phyloP scores from a whole-genome alignment of 2,888 invertebrate genomes.

The Marasmarcha lunaedactyla region DNA sequence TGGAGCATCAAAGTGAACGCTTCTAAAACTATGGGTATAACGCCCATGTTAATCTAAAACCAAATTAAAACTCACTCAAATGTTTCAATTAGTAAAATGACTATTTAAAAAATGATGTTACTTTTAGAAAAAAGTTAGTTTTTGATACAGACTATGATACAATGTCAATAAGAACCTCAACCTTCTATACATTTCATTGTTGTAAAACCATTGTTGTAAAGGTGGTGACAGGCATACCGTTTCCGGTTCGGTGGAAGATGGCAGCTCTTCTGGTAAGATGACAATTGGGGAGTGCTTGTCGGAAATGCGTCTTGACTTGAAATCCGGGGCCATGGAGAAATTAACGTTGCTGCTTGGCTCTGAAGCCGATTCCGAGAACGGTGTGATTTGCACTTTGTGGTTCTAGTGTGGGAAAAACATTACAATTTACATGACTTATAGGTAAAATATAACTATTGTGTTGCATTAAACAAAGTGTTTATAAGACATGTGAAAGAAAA shows the following conservation, averaged over 20 bases:
- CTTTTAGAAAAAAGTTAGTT: slow-evolving; percentile 12
- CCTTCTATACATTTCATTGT: too few species aligned
- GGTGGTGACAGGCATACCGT: too few species aligned
- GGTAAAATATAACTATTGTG: too few species aligned
- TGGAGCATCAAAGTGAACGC: too few species aligned
- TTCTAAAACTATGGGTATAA: slow-evolving; percentile 35
- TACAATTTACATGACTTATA: too few species aligned
- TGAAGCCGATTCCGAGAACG: slow-evolving; percentile 43
- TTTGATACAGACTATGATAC: slow-evolving; percentile 2
- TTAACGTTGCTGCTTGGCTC: slow-evolving; percentile 38
- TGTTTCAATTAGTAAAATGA: slow-evolving; percentile 10
- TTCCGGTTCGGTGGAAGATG: slow-evolving; percentile 47
- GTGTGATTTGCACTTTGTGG: slow-evolving; percentile 51
- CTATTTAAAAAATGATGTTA: not conserved
- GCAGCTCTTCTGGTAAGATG: slow-evolving; percentile 29
- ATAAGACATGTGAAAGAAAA: too few species aligned
- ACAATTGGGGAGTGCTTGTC: slow-evolving; percentile 26
- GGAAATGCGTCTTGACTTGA: slow-evolving; percentile 26
- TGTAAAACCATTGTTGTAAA: too few species aligned
- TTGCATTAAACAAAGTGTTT: too few species aligned
- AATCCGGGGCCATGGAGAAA: slow-evolving; percentile 25
- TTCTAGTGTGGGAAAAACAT: slow-evolving; percentile 25
- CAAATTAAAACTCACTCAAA: slow-evolving; percentile 34
- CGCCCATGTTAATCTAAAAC: slow-evolving; percentile 31
- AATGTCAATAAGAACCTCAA: not conserved